A percentile compares a stretch with the other conserved stretches of the same genome.
Evolutionary conservation across 2,113 vertebrate species (phyloP).

Genomic region (Indicator maculatus): DNA sequence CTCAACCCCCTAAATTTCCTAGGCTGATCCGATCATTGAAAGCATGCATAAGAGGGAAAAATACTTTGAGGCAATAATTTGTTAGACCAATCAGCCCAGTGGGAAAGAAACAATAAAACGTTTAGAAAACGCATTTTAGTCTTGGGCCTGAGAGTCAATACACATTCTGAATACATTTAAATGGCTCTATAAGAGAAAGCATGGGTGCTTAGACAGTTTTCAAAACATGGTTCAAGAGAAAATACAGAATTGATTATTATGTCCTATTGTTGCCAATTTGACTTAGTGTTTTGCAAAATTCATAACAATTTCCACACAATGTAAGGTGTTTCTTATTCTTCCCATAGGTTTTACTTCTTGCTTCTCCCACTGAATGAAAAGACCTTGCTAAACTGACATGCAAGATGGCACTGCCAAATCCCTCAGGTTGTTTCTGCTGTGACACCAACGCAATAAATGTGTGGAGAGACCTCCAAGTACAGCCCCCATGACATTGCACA

Average conservation of each 20-base stretch:
- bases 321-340: not conserved
- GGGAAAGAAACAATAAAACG: not conserved
- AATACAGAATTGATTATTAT: not conserved
- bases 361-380: not conserved
- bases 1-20: conserved; percentile 8
- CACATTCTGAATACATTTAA: not conserved
- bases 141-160: not conserved
- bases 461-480: not conserved
- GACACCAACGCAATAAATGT: not conserved
- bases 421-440: not conserved
- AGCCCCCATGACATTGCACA: not conserved
- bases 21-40: conserved; percentile 1
- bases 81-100: not conserved
- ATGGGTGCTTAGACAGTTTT: not conserved
- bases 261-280: not conserved
- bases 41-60: not conserved
- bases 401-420: not conserved
- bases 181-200: not conserved
- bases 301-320: not conserved
- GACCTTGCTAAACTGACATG: not conserved
- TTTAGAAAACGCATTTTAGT: not conserved
- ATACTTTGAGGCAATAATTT: not conserved
- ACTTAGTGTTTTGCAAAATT: not conserved
- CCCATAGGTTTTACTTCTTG: not conserved
- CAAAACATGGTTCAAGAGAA: not conserved